phyloP scores from a whole-genome alignment of 1,140 invertebrate species.

The Diorhabda carinulata region DNA sequence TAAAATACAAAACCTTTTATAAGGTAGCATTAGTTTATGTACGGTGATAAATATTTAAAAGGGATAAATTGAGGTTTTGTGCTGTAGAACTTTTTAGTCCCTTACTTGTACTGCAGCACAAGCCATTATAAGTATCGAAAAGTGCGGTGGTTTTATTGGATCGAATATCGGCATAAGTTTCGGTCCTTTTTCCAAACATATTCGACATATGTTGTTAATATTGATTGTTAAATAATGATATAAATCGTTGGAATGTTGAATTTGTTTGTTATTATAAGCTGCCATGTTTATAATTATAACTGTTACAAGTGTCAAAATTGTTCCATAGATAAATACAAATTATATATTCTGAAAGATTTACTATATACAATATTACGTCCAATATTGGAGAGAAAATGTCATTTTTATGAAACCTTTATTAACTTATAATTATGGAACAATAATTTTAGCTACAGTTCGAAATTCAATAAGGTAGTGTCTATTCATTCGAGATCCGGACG shows the following conservation, averaged over 20 bases:
- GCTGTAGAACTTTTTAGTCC: no score
- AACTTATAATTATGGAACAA: no score
- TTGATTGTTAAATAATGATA: conserved; percentile 45
- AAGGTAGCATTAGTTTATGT: not conserved
- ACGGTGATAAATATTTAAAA: not conserved
- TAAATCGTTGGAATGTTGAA: conserved; percentile 36
- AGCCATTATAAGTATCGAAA: conserved; percentile 60
- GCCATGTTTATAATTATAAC: conserved; percentile 7
- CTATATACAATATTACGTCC: no score
- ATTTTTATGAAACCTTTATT: no score
- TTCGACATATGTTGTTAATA: conserved; percentile 56
- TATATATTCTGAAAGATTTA: no score
- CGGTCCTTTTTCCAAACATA: conserved; percentile 60
- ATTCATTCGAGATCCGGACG: no score
- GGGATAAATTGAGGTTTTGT: not conserved
- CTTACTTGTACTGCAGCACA: conserved; percentile 60
- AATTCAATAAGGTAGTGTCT: no score
- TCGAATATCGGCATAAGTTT: conserved; percentile 61
- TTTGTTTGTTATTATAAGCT: conserved; percentile 34
- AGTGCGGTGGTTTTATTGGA: conserved; percentile 52
- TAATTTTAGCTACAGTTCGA: no score
- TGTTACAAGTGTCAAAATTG: no score
- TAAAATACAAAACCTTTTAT: conserved; percentile 35
- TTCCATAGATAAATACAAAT: no score
- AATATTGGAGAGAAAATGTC: no score